These are phyloP conservation scores for Dromius quadrimaculatus DNA, from an alignment of 2,888 invertebrate genomes.

Conservation along the genomic window DNA sequence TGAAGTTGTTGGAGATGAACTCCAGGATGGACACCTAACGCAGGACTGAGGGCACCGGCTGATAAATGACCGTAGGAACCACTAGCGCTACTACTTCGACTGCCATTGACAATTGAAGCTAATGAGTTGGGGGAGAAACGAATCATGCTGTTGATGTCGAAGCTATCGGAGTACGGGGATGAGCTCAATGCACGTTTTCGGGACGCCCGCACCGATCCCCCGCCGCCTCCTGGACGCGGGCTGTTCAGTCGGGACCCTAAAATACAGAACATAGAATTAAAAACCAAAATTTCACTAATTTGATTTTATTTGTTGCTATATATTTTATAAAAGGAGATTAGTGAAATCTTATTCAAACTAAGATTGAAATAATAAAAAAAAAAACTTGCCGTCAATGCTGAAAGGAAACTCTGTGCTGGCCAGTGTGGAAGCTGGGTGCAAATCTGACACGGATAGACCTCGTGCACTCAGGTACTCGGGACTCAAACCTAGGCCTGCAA, in stretches of 20 bases:
- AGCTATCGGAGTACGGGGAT: constrained; percentile 94
- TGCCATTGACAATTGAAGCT: constrained; percentile 84
- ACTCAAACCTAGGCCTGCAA: constrained; percentile 72
- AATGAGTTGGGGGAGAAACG: constrained; percentile 94
- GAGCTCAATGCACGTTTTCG: constrained; percentile 94
- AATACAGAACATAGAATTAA: constrained; percentile 53
- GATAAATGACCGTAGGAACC: constrained; percentile 98
- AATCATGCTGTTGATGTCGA: constrained; percentile 96
- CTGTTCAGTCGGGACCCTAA: constrained; percentile 77
- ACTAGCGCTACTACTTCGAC: constrained; percentile 89
- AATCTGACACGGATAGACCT: constrained; percentile 68
- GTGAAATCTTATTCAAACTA: too few species aligned
- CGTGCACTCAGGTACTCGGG: constrained; percentile 74
- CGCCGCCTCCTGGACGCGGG: constrained; percentile 68
- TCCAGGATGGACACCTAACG: constrained; percentile 76
- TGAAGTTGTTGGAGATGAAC: constrained; percentile 81
- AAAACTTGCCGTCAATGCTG: constrained; percentile 86
- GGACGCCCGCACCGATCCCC: constrained; percentile 68
- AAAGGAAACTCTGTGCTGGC: constrained; percentile 92
- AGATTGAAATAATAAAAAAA: too few species aligned
- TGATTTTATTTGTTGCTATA: neutral
- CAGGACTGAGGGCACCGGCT: constrained; percentile 93
- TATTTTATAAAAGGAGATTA: too few species aligned
- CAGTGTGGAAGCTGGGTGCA: constrained; percentile 76
- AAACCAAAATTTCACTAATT: constrained; percentile 19